Conservation (phyloP, 2,888 invertebrate genomes). For the Leptinotarsa haldemani region DNA sequence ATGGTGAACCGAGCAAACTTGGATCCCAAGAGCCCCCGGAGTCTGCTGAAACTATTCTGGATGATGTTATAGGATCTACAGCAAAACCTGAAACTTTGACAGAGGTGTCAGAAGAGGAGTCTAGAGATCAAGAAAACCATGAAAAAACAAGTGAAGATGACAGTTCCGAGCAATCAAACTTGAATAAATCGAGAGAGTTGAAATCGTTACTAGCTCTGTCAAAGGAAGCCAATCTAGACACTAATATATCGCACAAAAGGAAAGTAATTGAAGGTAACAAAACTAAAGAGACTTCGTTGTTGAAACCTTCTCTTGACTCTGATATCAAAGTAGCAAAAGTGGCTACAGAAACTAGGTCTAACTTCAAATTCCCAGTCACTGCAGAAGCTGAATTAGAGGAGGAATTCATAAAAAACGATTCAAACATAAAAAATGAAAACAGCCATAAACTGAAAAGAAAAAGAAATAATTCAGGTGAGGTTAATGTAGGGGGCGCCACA, state of each 20-base stretch:
- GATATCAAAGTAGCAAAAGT: constrained; percentile 37
- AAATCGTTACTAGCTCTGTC: constrained; percentile 74
- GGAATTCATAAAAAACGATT: constrained; percentile 47
- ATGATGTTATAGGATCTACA: neutral
- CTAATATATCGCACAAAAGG: constrained; percentile 67
- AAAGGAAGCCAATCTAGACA: constrained; percentile 74
- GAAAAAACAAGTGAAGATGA: constrained; percentile 43
- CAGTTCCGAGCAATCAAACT: constrained; percentile 43
- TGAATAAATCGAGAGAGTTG: constrained; percentile 66
- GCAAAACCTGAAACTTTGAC: neutral
- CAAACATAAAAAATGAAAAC: constrained; percentile 34
- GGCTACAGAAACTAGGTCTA: constrained; percentile 35
- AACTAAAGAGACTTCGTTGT: constrained; percentile 26
- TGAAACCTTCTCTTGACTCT: constrained; percentile 21
- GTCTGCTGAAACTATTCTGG: neutral
- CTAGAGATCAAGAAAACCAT: constrained; percentile 15
- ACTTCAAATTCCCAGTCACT: constrained; percentile 56
- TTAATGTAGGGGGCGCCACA: constrained; percentile 48
- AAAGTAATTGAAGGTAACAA: constrained; percentile 61
- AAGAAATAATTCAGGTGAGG: constrained; percentile 50
- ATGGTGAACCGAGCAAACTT: neutral
- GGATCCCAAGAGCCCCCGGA: neutral
- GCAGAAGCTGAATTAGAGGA: constrained; percentile 59
- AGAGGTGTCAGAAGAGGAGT: constrained; percentile 1
- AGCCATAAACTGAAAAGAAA: constrained; percentile 47